Evolutionary conservation across 2,888 invertebrate species (phyloP).

Genomic region (Papilio gigon): DNA sequence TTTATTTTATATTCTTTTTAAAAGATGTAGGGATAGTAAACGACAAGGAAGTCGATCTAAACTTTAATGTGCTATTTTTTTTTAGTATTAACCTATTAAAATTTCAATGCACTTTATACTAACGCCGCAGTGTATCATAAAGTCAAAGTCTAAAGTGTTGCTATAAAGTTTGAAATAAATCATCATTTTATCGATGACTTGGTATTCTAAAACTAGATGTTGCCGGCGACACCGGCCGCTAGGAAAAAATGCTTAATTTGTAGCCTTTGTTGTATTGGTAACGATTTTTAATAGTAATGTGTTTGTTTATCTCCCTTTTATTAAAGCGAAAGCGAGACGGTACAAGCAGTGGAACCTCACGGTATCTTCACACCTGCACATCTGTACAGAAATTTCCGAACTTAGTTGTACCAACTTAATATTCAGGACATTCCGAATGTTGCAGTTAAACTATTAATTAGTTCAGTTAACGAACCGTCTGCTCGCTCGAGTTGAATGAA

Average conservation of each 20-base stretch:
- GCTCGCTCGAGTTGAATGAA: background rate
- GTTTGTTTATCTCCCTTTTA: too few relatives aligned
- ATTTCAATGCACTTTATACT: conserved; percentile 5
- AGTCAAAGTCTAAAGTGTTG: background rate
- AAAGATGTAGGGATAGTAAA: too few relatives aligned
- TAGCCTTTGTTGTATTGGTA: too few relatives aligned
- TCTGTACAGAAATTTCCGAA: background rate
- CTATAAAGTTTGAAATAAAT: background rate
- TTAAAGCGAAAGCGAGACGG: too few relatives aligned
- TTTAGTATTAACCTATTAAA: conserved; percentile 13
- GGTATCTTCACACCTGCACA: background rate
- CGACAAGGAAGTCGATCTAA: conserved; percentile 2
- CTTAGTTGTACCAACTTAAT: background rate
- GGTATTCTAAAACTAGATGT: background rate
- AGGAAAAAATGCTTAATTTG: background rate
- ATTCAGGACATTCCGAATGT: background rate
- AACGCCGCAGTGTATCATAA: background rate
- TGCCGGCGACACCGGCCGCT: background rate
- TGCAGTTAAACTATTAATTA: conserved; percentile 20
- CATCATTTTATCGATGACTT: background rate
- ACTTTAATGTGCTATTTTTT: background rate
- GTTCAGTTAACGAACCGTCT: conserved; percentile 23
- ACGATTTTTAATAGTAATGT: too few relatives aligned
- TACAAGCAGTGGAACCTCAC: too few relatives aligned
- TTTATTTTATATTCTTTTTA: too few relatives aligned